Base-by-base conservation (phyloP, 2,797 vertebrate genomes). In the Hafferia zeledoni region DNA sequence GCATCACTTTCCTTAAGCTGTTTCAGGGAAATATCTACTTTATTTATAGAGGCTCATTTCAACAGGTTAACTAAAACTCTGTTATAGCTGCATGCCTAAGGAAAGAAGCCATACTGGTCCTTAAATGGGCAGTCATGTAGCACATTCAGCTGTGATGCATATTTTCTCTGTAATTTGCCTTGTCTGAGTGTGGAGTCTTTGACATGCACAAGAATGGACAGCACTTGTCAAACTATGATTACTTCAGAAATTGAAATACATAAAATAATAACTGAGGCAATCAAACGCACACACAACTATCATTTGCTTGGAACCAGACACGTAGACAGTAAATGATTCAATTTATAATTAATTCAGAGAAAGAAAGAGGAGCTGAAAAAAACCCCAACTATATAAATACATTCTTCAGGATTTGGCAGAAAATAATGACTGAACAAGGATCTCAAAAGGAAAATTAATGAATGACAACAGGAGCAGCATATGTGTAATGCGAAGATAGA, bases 381-480 rank as follows among this genome's bases (percentile, higher is more conserved):
- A 85, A 15, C 10, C 10, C 4, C 27, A 31, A 43, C 18, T 60
- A 50, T 70, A 90, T 67, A 91, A 80, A 95, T 77, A 85, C 46
- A 85, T 83, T 94, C 75, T 87, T 78, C 50, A 33, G 68, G 35
- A 82, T 39, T 28, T 87, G 53, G 59, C 64, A 95, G 60, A 79
- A 94, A 95, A 82, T 90, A 90, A 92, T 89, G 81, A 87, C 49
- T 87, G 75, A 95, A 95, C 92, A 94, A 93, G 84, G 43, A 83
- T 75, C 82, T 93, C 72, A 87, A 70, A 94, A 90, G 59, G 78
- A 77, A 92, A 94, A 91, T 78, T 94, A 96, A 95, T 78, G 82
- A 89, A 90, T 74, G 82, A 92, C 92, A 96, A 93, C 49, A 89
- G 43, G 14, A 94, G 39, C 33, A 87, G 81, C 81, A 87, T 78